Percentiles rank a stretch among this genome's conserved stretches.
phyloP scores from a whole-genome alignment of 2,888 invertebrate genomes.

The Netelia inedita region DNA sequence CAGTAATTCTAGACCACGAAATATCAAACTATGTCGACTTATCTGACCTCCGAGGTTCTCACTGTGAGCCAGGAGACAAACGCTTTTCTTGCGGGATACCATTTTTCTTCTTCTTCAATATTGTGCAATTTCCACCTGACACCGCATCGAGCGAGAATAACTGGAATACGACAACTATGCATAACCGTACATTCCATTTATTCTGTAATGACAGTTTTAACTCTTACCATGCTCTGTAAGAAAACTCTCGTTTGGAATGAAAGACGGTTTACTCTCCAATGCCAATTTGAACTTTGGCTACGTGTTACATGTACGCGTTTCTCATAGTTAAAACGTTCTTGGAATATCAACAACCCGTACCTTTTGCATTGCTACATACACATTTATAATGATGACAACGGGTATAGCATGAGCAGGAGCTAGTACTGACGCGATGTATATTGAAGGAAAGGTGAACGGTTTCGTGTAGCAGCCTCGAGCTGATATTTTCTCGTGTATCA shows the following conservation, averaged over 20 bases:
- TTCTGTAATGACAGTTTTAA: slow-evolving; percentile 27
- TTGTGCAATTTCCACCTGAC: slow-evolving; percentile 24
- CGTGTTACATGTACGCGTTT: background rate
- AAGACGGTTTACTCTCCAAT: slow-evolving; percentile 24
- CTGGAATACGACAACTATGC: slow-evolving; percentile 19
- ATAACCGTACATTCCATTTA: slow-evolving; percentile 31
- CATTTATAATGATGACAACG: background rate
- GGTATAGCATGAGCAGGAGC: slow-evolving; percentile 5
- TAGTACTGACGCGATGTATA: background rate
- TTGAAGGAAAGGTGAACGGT: background rate
- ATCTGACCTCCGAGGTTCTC: background rate
- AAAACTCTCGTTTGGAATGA: slow-evolving; percentile 17
- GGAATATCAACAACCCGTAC: background rate
- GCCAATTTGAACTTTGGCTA: slow-evolving; percentile 27
- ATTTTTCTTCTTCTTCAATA: slow-evolving; percentile 2
- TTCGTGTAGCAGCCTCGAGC: too few species aligned
- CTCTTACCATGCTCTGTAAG: background rate
- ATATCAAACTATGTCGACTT: background rate
- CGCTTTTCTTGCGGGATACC: slow-evolving; percentile 1
- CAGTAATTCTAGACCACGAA: background rate
- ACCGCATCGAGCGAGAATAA: slow-evolving; percentile 10
- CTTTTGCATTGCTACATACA: background rate
- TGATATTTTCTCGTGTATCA: too few species aligned
- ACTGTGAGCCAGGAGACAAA: background rate
- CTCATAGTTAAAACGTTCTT: slow-evolving; percentile 32